Percentiles rank a stretch among this genome's conserved stretches.
phyloP scores from a whole-genome alignment of 2,888 invertebrate genomes.

The Prionchulus punctatus region DNA sequence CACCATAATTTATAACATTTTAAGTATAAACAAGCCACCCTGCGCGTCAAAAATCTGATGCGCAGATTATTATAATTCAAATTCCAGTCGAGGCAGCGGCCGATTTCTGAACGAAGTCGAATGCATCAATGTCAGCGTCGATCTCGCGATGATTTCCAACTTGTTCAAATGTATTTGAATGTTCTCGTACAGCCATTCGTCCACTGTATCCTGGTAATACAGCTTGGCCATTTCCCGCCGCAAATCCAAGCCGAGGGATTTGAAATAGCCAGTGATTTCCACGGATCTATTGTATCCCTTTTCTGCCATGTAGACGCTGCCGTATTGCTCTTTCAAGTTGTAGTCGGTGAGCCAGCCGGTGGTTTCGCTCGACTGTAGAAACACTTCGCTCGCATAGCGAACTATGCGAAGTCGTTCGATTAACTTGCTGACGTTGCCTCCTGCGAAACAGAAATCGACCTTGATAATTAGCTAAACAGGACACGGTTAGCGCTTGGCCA shows the following conservation, averaged over 20 bases:
- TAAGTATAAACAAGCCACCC: too few species aligned
- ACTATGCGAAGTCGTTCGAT: not conserved
- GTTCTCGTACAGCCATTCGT: slow-evolving; percentile 20
- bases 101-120: too few species aligned
- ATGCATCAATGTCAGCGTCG: too few species aligned
- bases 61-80: too few species aligned
- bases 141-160: not conserved
- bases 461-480: too few species aligned
- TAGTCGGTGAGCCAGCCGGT: slow-evolving; percentile 23
- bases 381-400: too few species aligned
- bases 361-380: too few species aligned
- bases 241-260: not conserved
- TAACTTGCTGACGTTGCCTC: not conserved
- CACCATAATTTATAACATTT: too few species aligned
- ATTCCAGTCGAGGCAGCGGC: too few species aligned
- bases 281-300: slow-evolving; percentile 9
- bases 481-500: too few species aligned
- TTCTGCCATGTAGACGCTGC: slow-evolving; percentile 19
- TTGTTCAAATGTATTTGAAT: slow-evolving; percentile 10
- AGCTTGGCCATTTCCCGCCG: slow-evolving; percentile 15
- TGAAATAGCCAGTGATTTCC: not conserved
- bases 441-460: too few species aligned
- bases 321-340: slow-evolving; percentile 18
- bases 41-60: too few species aligned
- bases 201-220: slow-evolving; percentile 21